phyloP scores from a whole-genome alignment of 2,113 vertebrate species.

The Stigmatopora nigra region DNA sequence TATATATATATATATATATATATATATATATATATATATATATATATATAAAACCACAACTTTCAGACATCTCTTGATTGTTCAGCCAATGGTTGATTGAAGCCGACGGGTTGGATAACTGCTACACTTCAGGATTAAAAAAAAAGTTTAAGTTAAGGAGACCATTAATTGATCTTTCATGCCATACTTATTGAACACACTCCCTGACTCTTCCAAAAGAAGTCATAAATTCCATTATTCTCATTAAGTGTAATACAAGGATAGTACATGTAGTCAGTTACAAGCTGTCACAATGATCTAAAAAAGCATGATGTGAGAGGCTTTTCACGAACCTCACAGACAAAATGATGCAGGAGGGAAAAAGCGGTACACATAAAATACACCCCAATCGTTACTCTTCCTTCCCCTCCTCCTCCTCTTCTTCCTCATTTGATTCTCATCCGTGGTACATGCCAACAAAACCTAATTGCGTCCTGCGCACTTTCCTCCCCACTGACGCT shows the following conservation, averaged over 20 bases:
- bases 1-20: too few relatives aligned
- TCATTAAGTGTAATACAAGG: not conserved
- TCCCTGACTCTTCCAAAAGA: not conserved
- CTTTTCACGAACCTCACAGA: not conserved
- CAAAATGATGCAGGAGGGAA: conserved; percentile 4
- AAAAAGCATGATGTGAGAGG: not conserved
- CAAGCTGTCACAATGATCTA: not conserved
- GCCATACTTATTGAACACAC: not conserved
- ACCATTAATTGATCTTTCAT: not conserved
- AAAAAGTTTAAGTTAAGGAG: not conserved
- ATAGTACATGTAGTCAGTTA: not conserved
- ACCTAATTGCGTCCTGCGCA: conserved; percentile 79
- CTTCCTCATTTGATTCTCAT: conserved; percentile 43
- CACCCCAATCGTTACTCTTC: conserved; percentile 38
- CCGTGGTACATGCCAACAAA: conserved; percentile 68
- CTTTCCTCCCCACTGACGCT: conserved; percentile 77
- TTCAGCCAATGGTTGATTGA: not conserved
- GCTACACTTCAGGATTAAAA: not conserved
- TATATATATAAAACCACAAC: conserved; percentile 55
- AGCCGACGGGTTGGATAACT: not conserved
- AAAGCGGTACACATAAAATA: conserved; percentile 30
- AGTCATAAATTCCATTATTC: not conserved
- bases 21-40: too few relatives aligned
- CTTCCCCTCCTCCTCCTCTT: conserved; percentile 29
- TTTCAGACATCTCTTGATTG: conserved; percentile 19